Conservation (phyloP, 2,888 invertebrate genomes). For the Heliconius aoede region DNA sequence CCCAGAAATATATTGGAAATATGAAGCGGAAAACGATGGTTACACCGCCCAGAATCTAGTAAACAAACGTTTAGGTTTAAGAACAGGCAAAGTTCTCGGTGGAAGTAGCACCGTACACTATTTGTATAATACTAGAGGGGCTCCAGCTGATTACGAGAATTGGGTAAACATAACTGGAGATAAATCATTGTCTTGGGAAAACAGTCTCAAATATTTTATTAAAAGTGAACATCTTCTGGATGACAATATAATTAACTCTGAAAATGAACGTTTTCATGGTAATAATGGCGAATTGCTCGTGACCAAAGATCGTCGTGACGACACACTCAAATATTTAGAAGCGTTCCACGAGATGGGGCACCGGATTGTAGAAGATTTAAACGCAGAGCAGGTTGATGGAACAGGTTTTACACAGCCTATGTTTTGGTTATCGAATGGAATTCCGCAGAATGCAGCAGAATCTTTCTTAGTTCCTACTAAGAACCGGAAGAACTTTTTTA, state of each 20-base stretch:
- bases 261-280: slow-evolving; percentile 57
- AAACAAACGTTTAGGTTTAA: slow-evolving; percentile 55
- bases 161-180: slow-evolving; percentile 77
- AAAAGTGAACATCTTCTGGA: slow-evolving; percentile 71
- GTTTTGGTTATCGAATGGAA: slow-evolving; percentile 69
- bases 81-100: slow-evolving; percentile 84
- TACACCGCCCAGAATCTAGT: slow-evolving; percentile 65
- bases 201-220: slow-evolving; percentile 72
- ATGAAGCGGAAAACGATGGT: slow-evolving; percentile 54
- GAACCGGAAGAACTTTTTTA: slow-evolving; percentile 59
- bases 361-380: slow-evolving; percentile 58
- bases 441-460: slow-evolving; percentile 75
- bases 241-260: slow-evolving; percentile 44
- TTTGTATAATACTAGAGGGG: slow-evolving; percentile 80
- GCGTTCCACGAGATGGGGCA: slow-evolving; percentile 73
- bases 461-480: slow-evolving; percentile 68
- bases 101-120: slow-evolving; percentile 80
- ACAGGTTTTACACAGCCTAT: slow-evolving; percentile 75
- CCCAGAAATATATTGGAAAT: slow-evolving; percentile 41
- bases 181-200: slow-evolving; percentile 79
- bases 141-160: slow-evolving; percentile 68
- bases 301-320: slow-evolving; percentile 52
- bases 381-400: slow-evolving; percentile 58
- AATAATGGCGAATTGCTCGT: slow-evolving; percentile 68
- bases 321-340: slow-evolving; percentile 53